phyloP scores from a whole-genome alignment of 2,888 invertebrate genomes.

The Trichopria drosophilae region DNA sequence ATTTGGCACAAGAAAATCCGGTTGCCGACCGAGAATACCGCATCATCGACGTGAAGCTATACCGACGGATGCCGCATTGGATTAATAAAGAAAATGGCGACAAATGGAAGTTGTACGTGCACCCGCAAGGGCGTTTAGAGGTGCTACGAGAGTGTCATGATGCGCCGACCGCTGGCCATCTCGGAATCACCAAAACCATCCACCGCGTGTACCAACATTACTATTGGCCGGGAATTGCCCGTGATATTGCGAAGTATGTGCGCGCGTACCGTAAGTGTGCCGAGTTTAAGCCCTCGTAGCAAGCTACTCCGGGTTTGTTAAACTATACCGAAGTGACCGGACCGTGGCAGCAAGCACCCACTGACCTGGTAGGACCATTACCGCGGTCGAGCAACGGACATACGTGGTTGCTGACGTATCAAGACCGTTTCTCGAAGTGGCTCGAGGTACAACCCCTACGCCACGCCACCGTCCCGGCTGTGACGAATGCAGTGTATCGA shows the following conservation, averaged over 20 bases:
- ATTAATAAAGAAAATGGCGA: not conserved
- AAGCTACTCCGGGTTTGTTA: too few relatives aligned
- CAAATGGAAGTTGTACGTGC: constrained; percentile 27
- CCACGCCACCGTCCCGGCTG: not conserved
- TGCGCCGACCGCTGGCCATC: constrained; percentile 15
- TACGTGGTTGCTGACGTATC: too few relatives aligned
- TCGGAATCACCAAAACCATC: constrained; percentile 24
- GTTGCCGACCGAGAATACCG: not conserved
- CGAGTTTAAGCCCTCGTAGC: too few relatives aligned
- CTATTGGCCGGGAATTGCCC: not conserved
- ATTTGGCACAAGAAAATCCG: not conserved
- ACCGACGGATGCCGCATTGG: not conserved
- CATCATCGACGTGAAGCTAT: not conserved
- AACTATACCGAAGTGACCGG: too few relatives aligned
- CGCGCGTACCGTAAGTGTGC: not conserved
- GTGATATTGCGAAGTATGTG: constrained; percentile 3
- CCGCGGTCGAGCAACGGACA: not conserved
- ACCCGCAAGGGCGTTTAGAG: constrained; percentile 6
- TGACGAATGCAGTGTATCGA: not conserved
- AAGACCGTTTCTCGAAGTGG: too few relatives aligned
- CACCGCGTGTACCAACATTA: constrained; percentile 8
- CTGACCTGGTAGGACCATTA: constrained; percentile 13
- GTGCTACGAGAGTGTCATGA: constrained; percentile 30
- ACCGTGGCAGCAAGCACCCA: constrained; percentile 13
- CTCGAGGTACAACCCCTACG: too few relatives aligned